Conservation (phyloP, 2,888 invertebrate genomes). For the Neoitamus cyanurus region DNA sequence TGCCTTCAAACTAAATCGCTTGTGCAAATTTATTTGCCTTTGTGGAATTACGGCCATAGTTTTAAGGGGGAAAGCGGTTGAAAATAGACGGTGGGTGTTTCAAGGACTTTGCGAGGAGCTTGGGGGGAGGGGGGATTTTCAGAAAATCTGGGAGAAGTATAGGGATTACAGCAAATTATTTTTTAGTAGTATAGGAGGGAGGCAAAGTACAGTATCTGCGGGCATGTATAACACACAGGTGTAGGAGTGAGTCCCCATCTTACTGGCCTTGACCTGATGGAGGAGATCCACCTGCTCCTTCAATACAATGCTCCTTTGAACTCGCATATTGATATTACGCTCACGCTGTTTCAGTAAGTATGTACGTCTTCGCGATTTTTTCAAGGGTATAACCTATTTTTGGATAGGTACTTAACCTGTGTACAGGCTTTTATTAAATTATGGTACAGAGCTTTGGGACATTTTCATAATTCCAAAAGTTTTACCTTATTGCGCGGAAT, state of each 20-base stretch:
- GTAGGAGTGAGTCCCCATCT: not conserved
- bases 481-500: too few species aligned
- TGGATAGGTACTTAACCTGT: not conserved
- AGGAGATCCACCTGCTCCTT: not conserved
- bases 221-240: not conserved
- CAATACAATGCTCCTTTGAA: not conserved
- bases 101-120: not conserved
- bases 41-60: not conserved
- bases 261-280: not conserved
- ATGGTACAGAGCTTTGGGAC: not conserved
- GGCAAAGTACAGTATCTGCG: not conserved
- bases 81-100: not conserved
- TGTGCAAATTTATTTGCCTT: not conserved
- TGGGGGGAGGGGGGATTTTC: not conserved
- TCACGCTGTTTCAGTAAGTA: not conserved
- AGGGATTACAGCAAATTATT: not conserved
- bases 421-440: not conserved
- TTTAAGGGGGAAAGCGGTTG: not conserved
- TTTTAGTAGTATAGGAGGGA: not conserved
- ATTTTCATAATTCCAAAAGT: too few species aligned
- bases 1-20: not conserved
- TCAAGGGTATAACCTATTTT: not conserved
- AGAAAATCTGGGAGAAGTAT: not conserved
- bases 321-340: not conserved
- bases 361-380: not conserved